Conservation (phyloP, 1,140 invertebrate species). For the Microvelia longipes region DNA sequence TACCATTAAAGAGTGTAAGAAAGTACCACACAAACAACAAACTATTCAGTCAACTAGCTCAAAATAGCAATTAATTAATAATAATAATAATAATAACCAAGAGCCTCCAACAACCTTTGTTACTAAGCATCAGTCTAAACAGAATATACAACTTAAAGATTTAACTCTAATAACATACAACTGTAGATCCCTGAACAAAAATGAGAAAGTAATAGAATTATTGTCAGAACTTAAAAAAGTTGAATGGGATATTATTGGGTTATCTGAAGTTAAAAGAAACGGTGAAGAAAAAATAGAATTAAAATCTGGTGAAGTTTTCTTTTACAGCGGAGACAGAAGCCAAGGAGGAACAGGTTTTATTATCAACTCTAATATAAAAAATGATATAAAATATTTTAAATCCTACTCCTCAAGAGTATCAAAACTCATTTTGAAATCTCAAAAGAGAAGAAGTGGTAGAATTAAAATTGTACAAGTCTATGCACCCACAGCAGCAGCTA, state of each 20-base stretch:
- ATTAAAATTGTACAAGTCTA: not conserved
- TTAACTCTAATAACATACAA: not conserved
- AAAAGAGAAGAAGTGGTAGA: not conserved
- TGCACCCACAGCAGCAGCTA: not conserved
- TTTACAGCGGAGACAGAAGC: not conserved
- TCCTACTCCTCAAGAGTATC: not conserved
- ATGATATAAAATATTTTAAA: not conserved
- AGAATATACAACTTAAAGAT: not conserved
- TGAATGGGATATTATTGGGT: not conserved
- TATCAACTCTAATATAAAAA: not conserved
- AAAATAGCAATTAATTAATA: too few species aligned
- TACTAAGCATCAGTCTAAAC: too few species aligned
- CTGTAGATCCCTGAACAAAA: not conserved
- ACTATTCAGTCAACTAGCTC: too few species aligned
- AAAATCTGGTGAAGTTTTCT: not conserved
- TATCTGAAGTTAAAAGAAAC: not conserved
- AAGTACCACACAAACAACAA: too few species aligned
- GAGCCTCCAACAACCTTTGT: too few species aligned
- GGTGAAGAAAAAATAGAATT: not conserved
- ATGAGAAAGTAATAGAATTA: not conserved
- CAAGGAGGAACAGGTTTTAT: not conserved
- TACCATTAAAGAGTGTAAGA: too few species aligned
- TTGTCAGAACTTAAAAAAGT: not conserved
- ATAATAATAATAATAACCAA: too few species aligned
- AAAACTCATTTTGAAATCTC: not conserved